A percentile compares a stretch with the other conserved stretches of the same genome.
Evolutionary conservation across 2,113 vertebrate genomes (phyloP).

Genomic region (Danionella cerebrum): DNA sequence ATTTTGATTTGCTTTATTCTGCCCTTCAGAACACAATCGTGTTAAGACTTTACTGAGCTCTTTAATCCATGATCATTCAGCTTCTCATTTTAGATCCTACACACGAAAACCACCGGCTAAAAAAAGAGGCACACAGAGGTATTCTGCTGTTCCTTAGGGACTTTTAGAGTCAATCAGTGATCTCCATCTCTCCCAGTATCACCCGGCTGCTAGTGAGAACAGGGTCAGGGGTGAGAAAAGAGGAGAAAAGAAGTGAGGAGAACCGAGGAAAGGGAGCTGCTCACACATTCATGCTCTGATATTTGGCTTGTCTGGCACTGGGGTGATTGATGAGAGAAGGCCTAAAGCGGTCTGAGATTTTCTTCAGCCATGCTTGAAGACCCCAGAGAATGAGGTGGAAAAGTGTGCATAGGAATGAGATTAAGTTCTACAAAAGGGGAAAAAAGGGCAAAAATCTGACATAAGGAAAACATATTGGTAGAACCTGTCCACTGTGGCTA

Average conservation of each 20-base stretch:
- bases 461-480: no score
- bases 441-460: neutral
- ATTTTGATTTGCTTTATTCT: no score
- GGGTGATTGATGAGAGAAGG: constrained; percentile 39
- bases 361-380: neutral
- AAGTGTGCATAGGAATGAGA: neutral
- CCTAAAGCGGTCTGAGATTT: constrained; percentile 24
- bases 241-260: constrained; percentile 29
- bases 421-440: neutral
- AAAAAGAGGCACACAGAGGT: constrained; percentile 12
- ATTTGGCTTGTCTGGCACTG: constrained; percentile 35
- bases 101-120: constrained; percentile 9
- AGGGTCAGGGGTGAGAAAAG: constrained; percentile 34
- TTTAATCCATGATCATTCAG: no score
- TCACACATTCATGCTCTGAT: constrained; percentile 39
- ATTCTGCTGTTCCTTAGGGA: constrained; percentile 21
- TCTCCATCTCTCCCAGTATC: constrained; percentile 34
- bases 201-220: constrained; percentile 28
- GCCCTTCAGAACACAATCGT: no score
- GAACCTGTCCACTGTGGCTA: no score
- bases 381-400: neutral
- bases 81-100: no score
- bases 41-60: no score
- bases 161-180: constrained; percentile 2
- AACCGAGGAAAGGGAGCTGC: constrained; percentile 25